phyloP scores from a whole-genome alignment of 1,140 invertebrate genomes.

The Propsilocerus akamusi region DNA sequence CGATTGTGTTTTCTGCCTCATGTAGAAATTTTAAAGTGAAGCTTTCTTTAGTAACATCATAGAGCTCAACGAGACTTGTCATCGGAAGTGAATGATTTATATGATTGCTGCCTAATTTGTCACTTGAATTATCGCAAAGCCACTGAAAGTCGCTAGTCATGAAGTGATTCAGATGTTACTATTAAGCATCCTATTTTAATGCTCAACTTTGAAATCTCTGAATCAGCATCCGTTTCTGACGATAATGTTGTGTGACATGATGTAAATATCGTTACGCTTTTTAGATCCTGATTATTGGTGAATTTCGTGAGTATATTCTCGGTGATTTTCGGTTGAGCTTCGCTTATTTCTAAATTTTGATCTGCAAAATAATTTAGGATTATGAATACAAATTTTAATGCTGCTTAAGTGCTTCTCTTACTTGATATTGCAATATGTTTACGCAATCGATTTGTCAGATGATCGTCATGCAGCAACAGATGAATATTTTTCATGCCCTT shows the following conservation, averaged over 20 bases:
- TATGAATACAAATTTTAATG: background rate
- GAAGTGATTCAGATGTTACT: slow-evolving; percentile 19
- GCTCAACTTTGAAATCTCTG: slow-evolving; percentile 17
- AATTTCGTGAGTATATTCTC: slow-evolving; percentile 13
- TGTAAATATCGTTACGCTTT: slow-evolving; percentile 26
- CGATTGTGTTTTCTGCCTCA: slow-evolving; percentile 17
- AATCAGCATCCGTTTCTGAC: slow-evolving; percentile 12
- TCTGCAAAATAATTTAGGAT: slow-evolving; percentile 1
- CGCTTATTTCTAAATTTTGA: background rate
- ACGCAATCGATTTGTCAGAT: slow-evolving; percentile 16
- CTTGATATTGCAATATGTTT: slow-evolving; percentile 14
- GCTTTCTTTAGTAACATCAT: slow-evolving; percentile 15
- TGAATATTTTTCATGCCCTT: slow-evolving; percentile 12
- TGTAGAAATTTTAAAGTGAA: slow-evolving; percentile 18
- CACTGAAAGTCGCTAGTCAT: slow-evolving; percentile 26
- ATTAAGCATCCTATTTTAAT: slow-evolving; percentile 16
- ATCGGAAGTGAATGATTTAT: slow-evolving; percentile 24
- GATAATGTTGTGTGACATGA: slow-evolving; percentile 18
- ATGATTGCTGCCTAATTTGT: slow-evolving; percentile 10
- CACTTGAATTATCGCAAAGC: slow-evolving; percentile 12
- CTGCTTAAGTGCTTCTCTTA: background rate
- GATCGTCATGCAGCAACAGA: slow-evolving; percentile 17
- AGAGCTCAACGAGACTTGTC: slow-evolving; percentile 32
- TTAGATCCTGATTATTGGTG: slow-evolving; percentile 17
- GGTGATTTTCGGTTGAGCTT: slow-evolving; percentile 11